phyloP scores from a whole-genome alignment of 2,113 vertebrate species.

The Mixornis gularis region DNA sequence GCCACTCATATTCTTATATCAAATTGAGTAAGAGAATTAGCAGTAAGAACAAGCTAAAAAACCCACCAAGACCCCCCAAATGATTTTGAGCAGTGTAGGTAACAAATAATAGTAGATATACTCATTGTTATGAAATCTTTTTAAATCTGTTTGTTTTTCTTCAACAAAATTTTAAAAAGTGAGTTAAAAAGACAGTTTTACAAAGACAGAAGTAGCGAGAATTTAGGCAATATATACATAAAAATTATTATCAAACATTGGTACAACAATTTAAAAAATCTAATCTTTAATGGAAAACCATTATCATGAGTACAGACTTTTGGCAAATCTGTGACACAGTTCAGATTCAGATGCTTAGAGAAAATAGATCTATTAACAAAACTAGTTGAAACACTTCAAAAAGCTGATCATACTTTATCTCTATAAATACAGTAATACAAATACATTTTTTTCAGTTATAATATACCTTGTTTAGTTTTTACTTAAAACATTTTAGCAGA shows the following conservation, averaged over 20 bases:
- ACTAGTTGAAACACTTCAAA: neutral
- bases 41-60: neutral
- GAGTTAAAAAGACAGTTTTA: neutral
- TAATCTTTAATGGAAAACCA: neutral
- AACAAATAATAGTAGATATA: neutral
- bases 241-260: neutral
- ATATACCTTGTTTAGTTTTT: neutral
- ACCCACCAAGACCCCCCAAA: rapidly evolving
- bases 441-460: neutral
- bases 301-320: neutral
- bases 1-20: neutral
- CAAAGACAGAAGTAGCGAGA: neutral
- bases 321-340: neutral
- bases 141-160: neutral
- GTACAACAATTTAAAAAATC: neutral
- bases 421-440: neutral
- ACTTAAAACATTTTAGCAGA: neutral
- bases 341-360: neutral
- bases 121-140: neutral
- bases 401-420: neutral
- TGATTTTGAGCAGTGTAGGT: neutral
- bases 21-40: neutral
- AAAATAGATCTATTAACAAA: neutral
- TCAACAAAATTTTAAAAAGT: neutral
- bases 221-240: neutral